phyloP scores from a whole-genome alignment of 2,113 vertebrate genomes.

The Pseudopipra pipra region DNA sequence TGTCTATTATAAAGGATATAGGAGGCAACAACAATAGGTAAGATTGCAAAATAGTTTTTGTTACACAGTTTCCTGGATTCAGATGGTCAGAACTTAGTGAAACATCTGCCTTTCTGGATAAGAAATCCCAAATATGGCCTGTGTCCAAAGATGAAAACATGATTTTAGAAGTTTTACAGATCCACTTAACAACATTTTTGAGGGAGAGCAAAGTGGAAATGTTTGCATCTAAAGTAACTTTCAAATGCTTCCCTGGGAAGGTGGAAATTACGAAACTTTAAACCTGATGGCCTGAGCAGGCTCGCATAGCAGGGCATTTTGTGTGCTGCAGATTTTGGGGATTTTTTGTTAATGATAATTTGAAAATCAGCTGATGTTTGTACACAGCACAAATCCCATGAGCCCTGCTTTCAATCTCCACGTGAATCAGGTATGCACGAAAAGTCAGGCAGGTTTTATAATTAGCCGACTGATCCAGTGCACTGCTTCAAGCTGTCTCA shows the following conservation, averaged over 20 bases:
- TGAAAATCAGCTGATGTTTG: conserved; percentile 10
- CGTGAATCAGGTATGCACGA: not conserved
- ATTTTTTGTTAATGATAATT: not conserved
- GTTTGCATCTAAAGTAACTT: not conserved
- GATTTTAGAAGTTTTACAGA: not conserved
- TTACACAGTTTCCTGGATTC: not conserved
- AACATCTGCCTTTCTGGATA: not conserved
- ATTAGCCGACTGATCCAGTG: conserved; percentile 15
- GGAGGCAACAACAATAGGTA: not conserved
- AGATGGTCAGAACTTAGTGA: not conserved
- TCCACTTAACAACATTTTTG: not conserved
- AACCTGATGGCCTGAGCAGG: not conserved
- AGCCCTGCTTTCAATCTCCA: not conserved
- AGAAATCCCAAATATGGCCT: not conserved
- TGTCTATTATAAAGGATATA: not conserved
- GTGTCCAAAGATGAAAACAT: not conserved
- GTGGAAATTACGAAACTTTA: not conserved
- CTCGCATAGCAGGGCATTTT: not conserved
- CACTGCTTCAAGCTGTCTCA: not conserved
- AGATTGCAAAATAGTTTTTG: not conserved
- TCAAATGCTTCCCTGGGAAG: not conserved
- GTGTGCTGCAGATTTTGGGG: not conserved
- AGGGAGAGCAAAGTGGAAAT: not conserved
- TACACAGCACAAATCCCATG: not conserved
- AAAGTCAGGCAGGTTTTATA: conserved; percentile 1